A percentile compares a stretch with the other conserved stretches of the same genome.
Conservation (phyloP, 1,140 invertebrate genomes). For the Drosophila punjabiensis region DNA sequence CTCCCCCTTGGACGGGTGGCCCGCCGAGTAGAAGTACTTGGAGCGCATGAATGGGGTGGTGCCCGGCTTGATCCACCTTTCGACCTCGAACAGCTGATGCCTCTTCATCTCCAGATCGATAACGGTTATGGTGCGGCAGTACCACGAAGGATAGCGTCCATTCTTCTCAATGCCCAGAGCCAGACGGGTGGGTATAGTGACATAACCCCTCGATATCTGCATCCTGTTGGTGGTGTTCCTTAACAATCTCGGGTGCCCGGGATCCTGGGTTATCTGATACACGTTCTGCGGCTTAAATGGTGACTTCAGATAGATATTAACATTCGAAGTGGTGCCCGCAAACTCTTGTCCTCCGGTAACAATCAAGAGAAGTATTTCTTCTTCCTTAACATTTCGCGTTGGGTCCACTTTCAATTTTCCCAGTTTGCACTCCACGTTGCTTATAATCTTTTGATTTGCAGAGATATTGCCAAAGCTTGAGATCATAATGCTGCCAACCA, state of each 20-base stretch:
- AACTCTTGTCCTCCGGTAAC: slow-evolving; percentile 36
- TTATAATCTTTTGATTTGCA: background rate
- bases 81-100: slow-evolving; percentile 32
- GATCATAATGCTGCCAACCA: background rate
- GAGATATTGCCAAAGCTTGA: background rate
- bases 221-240: slow-evolving; percentile 36
- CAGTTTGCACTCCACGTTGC: background rate
- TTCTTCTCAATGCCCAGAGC: slow-evolving; percentile 14
- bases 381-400: background rate
- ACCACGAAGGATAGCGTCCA: slow-evolving; percentile 49
- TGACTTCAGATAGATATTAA: slow-evolving; percentile 42
- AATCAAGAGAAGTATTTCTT: slow-evolving; percentile 32
- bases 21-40: background rate
- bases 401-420: no score
- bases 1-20: accelerated
- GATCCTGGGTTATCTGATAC: slow-evolving; percentile 39
- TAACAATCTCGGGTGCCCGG: slow-evolving; percentile 7
- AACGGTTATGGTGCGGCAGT: slow-evolving; percentile 29
- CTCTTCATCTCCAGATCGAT: slow-evolving; percentile 6
- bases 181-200: slow-evolving; percentile 41
- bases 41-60: slow-evolving; percentile 25
- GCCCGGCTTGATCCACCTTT: slow-evolving; percentile 25
- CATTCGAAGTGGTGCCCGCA: slow-evolving; percentile 48
- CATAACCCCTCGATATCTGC: background rate
- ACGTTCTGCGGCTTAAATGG: background rate